These are phyloP conservation scores for Lontra canadensis DNA, from an alignment of 2,113 vertebrate species.

Conservation along the genomic window DNA sequence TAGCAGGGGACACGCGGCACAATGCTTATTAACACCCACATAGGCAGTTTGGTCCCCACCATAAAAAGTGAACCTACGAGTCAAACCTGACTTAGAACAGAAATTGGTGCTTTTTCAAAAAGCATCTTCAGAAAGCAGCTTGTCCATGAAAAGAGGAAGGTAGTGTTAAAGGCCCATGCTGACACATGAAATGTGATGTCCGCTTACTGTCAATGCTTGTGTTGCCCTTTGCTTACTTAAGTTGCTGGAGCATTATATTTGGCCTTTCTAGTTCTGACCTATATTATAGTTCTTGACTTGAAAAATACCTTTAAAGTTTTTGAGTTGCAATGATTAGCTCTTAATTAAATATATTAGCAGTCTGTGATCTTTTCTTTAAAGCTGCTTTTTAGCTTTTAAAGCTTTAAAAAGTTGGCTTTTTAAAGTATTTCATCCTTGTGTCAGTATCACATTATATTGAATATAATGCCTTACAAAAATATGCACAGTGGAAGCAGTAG, in stretches of 20 bases:
- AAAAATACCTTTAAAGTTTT: neutral
- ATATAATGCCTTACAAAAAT: neutral
- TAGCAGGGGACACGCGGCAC: neutral
- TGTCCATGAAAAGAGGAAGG: neutral
- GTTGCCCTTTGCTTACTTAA: neutral
- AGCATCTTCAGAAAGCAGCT: neutral
- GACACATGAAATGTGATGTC: neutral
- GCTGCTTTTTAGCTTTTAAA: neutral
- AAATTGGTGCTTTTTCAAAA: neutral
- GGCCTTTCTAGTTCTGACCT: neutral
- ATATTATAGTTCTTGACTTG: neutral
- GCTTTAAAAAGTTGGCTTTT: neutral
- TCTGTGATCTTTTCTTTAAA: neutral
- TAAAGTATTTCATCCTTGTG: neutral
- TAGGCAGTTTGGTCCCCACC: neutral
- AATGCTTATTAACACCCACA: neutral
- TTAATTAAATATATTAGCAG: neutral
- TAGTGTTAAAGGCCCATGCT: neutral
- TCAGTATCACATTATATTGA: neutral
- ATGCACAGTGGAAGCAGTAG: neutral
- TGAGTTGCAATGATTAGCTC: neutral
- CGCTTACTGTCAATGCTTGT: neutral
- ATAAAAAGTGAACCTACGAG: neutral
- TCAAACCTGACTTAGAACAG: neutral
- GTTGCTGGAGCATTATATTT: neutral